Percentiles rank a stretch among this genome's conserved stretches.
Evolutionary conservation across 2,888 invertebrate species (phyloP).

Genomic region (Eilema depressum): DNA sequence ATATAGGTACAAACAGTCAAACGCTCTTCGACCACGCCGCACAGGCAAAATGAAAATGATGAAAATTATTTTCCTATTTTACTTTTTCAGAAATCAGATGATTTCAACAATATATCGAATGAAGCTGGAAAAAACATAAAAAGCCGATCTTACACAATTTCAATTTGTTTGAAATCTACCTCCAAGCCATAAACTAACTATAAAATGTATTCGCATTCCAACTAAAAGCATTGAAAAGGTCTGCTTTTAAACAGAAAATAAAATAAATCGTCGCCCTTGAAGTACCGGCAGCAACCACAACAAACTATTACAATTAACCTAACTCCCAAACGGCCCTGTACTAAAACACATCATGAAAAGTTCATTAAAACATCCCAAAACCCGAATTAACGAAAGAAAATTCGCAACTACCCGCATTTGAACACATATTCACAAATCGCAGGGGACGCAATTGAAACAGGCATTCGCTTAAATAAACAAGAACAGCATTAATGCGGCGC

Average conservation of each 20-base stretch:
- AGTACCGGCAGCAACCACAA: constrained; percentile 12
- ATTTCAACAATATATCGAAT: neutral
- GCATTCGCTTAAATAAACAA: constrained; percentile 52
- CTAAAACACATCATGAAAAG: constrained; percentile 24
- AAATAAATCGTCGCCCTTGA: constrained; percentile 15
- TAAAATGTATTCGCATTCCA: constrained; percentile 1
- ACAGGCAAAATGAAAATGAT: no score
- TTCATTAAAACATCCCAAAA: constrained; percentile 28
- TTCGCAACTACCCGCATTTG: constrained; percentile 20
- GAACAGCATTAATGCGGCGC: constrained; percentile 52
- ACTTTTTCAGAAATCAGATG: no score
- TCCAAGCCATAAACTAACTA: neutral
- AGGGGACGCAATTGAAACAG: constrained; percentile 49
- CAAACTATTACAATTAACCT: constrained; percentile 25
- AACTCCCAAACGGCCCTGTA: constrained; percentile 15
- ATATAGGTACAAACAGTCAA: no score
- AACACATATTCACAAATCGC: constrained; percentile 40
- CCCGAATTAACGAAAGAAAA: constrained; percentile 21
- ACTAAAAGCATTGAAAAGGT: constrained; percentile 12
- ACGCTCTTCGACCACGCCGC: no score
- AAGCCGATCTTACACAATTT: neutral
- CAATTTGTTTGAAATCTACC: neutral
- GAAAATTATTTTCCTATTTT: no score
- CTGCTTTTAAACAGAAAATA: constrained; percentile 14
- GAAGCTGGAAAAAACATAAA: neutral